Conservation (phyloP, 1,140 invertebrate species). For the Drosophila nikananu region DNA sequence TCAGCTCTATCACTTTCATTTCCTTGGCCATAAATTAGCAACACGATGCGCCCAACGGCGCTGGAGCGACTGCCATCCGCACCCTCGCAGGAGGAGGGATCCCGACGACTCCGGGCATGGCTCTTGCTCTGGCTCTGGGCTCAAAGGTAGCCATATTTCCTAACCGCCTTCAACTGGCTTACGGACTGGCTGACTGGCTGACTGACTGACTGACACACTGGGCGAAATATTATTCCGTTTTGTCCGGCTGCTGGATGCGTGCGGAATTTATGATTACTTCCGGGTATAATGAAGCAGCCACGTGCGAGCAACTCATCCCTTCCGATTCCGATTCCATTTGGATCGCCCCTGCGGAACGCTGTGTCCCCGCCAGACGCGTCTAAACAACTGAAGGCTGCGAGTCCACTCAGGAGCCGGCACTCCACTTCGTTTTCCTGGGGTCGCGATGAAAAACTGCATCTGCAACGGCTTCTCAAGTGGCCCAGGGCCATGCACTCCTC, state of each 20-base stretch:
- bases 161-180: constrained; percentile 43
- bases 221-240: constrained; percentile 59
- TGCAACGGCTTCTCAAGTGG: constrained; percentile 54
- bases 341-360: constrained; percentile 3
- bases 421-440: constrained; percentile 49
- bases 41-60: constrained; percentile 56
- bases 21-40: constrained; percentile 81
- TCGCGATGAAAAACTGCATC: constrained; percentile 61
- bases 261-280: constrained; percentile 82
- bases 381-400: constrained; percentile 73
- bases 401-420: constrained; percentile 61
- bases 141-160: constrained; percentile 67
- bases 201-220: constrained; percentile 45
- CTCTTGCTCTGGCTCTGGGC: constrained; percentile 17
- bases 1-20: constrained; percentile 84
- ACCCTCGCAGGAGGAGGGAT: not conserved
- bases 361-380: constrained; percentile 61
- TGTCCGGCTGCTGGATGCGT: constrained; percentile 56
- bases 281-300: constrained; percentile 77
- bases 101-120: constrained; percentile 9
- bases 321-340: constrained; percentile 10
- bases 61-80: constrained; percentile 13
- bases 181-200: constrained; percentile 18
- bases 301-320: constrained; percentile 52
- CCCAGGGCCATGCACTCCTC: constrained; percentile 15